These are phyloP conservation scores for Oncopodura yosiiana DNA, from an alignment of 1,140 invertebrate species.

Conservation along the genomic window DNA sequence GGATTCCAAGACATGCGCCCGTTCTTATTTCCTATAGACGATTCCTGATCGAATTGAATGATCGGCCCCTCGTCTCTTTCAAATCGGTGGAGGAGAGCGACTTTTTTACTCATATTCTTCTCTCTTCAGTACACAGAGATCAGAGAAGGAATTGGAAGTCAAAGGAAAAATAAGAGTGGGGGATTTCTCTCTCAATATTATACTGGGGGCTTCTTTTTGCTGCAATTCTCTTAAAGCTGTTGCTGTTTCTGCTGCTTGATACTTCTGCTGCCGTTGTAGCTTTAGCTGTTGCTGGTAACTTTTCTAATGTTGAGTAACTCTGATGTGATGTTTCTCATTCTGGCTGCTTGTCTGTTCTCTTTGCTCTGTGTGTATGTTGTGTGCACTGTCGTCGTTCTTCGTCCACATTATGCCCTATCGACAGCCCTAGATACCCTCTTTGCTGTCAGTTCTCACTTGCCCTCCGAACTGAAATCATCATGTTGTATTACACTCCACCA, in stretches of 20 bases:
- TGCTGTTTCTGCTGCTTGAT: neutral
- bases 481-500: neutral
- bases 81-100: too few species aligned
- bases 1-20: constrained; percentile 31
- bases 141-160: constrained; percentile 11
- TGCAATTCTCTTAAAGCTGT: neutral
- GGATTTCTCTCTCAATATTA: neutral
- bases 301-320: too few species aligned
- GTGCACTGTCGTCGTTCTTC: neutral
- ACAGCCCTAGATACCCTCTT: constrained; percentile 31
- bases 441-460: constrained; percentile 30
- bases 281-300: too few species aligned
- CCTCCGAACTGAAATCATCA: constrained; percentile 27
- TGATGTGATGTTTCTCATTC: neutral
- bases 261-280: neutral
- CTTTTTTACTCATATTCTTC: too few species aligned
- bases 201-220: neutral
- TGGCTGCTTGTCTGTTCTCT: neutral
- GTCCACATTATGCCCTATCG: constrained; percentile 21
- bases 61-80: constrained; percentile 28
- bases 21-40: constrained; percentile 35
- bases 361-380: neutral
- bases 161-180: constrained; percentile 10
- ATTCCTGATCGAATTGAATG: constrained; percentile 34
- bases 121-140: constrained; percentile 13